Percentiles rank a stretch among this genome's conserved stretches.
phyloP scores from a whole-genome alignment of 1,140 invertebrate species.

The Triops longicaudatus region DNA sequence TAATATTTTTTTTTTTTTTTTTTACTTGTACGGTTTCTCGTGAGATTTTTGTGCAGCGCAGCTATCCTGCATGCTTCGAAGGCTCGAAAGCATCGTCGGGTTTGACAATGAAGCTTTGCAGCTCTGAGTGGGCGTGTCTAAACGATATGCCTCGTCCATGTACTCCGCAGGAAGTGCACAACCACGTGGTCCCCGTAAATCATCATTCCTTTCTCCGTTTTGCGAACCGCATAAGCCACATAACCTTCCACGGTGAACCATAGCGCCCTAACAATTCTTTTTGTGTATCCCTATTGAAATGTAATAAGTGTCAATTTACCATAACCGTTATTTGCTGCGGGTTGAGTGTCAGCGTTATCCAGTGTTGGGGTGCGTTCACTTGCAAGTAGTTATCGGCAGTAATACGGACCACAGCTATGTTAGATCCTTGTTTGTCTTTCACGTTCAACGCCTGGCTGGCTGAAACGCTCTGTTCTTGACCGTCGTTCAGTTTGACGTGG shows the following conservation, averaged over 20 bases:
- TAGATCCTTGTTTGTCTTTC: constrained; percentile 16
- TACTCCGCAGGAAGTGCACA: constrained; percentile 22
- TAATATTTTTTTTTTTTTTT: not conserved
- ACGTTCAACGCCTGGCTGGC: not conserved
- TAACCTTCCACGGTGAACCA: constrained; percentile 26
- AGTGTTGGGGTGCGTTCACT: constrained; percentile 19
- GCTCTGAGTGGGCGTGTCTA: constrained; percentile 19
- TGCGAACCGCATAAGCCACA: constrained; percentile 30
- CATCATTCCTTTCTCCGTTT: constrained; percentile 27
- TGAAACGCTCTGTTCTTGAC: not conserved
- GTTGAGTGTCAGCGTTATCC: constrained; percentile 20
- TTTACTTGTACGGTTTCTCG: not conserved
- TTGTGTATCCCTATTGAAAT: not conserved
- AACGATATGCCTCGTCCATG: constrained; percentile 25
- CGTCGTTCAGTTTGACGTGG: constrained; percentile 27
- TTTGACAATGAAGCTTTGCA: not conserved
- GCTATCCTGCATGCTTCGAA: constrained; percentile 16
- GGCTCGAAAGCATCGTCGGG: constrained; percentile 10
- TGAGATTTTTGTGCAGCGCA: not conserved
- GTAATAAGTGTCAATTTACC: not conserved
- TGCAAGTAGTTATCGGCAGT: constrained; percentile 24
- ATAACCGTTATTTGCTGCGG: constrained; percentile 19
- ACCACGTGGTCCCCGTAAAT: constrained; percentile 27
- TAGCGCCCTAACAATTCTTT: constrained; percentile 3
- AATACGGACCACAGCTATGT: constrained; percentile 17